Conservation (phyloP, 2,888 invertebrate genomes). For the Drosophila antonietae region DNA sequence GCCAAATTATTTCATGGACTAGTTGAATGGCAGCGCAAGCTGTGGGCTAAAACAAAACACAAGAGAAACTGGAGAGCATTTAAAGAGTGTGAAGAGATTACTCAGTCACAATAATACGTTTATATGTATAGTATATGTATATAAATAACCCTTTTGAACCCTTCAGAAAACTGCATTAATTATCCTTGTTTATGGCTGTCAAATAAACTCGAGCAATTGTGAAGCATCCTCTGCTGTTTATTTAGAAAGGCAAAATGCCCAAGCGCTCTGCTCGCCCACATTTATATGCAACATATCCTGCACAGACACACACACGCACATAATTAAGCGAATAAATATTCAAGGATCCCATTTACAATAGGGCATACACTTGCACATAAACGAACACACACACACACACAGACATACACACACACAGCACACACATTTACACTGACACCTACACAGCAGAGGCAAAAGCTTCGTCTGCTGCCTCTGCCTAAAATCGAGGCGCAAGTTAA, state of each 20-base stretch:
- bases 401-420: no score
- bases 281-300: constrained; percentile 42
- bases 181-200: background rate
- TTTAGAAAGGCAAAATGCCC: background rate
- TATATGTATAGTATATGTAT: background rate
- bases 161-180: background rate
- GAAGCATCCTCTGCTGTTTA: constrained; percentile 6
- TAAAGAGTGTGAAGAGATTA: background rate
- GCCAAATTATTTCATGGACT: background rate
- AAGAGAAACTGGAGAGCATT: background rate
- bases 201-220: constrained; percentile 7
- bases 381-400: background rate
- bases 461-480: constrained; percentile 11
- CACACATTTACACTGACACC: constrained; percentile 4
- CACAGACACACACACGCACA: constrained; percentile 22
- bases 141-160: background rate
- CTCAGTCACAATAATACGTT: background rate
- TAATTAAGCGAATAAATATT: constrained; percentile 67
- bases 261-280: constrained; percentile 25
- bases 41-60: no score
- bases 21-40: background rate
- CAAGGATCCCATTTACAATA: constrained; percentile 59
- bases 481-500: constrained; percentile 50
- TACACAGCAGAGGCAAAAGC: constrained; percentile 39
- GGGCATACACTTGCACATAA: constrained; percentile 11